Evolutionary conservation across 2,113 vertebrate species (phyloP).

Genomic region (Euleptes europaea): DNA sequence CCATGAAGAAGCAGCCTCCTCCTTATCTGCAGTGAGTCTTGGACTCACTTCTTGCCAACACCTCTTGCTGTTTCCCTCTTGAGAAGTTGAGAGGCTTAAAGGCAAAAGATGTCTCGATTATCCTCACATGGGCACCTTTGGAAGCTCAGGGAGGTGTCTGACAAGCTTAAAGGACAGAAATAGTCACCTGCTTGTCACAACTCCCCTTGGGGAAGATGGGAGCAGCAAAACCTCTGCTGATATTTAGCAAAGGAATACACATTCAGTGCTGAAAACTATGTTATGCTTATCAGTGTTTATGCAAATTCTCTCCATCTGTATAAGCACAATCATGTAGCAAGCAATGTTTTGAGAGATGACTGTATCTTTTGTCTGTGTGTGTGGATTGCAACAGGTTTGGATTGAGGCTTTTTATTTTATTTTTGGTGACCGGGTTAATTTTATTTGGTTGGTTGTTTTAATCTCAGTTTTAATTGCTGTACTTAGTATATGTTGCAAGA

Average conservation of each 20-base stretch:
- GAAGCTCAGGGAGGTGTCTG: not conserved
- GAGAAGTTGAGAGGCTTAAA: slow-evolving; percentile 38
- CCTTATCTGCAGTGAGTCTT: no score
- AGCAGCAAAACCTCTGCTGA: no score
- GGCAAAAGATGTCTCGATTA: slow-evolving; percentile 51
- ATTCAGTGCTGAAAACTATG: no score
- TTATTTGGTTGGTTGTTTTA: no score
- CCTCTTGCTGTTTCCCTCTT: not conserved
- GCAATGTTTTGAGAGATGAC: not conserved
- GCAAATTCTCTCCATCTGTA: no score
- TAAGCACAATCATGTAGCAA: not conserved
- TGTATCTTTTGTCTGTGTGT: no score
- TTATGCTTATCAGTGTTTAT: not conserved
- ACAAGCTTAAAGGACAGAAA: slow-evolving; percentile 48
- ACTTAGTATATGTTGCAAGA: no score
- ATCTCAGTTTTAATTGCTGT: no score
- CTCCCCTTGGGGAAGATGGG: not conserved
- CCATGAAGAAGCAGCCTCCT: fast-evolving
- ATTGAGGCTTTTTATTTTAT: no score
- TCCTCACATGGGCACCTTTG: not conserved
- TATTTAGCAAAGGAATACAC: not conserved
- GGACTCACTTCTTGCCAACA: not conserved
- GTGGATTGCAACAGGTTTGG: no score
- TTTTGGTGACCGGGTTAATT: no score
- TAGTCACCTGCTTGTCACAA: not conserved